Percentiles rank a stretch among this genome's conserved stretches.
phyloP scores from a whole-genome alignment of 1,140 invertebrate genomes.

The Lepidotrigona ventralis region DNA sequence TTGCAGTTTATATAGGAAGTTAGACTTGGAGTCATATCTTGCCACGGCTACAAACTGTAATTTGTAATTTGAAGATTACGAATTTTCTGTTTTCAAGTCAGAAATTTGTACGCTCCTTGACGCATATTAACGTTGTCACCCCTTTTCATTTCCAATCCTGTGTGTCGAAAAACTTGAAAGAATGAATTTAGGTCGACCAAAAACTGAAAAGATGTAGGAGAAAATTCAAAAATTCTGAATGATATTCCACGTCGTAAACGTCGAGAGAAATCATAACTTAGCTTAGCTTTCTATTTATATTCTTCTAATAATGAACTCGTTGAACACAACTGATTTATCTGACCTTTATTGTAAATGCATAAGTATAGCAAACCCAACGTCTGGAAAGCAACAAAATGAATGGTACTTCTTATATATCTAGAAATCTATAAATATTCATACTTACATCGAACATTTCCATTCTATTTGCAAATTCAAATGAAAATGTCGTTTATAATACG shows the following conservation, averaged over 20 bases:
- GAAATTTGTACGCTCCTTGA: neutral
- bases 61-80: too few relatives aligned
- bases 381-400: neutral
- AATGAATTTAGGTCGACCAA: too few relatives aligned
- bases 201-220: neutral
- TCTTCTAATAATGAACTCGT: neutral
- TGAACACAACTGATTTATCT: neutral
- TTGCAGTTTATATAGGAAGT: too few relatives aligned
- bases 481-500: neutral
- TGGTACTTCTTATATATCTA: neutral
- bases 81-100: neutral
- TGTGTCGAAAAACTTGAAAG: neutral
- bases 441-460: neutral
- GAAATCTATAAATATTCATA: neutral
- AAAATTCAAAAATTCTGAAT: neutral
- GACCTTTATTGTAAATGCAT: neutral
- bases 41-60: too few relatives aligned
- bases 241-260: neutral
- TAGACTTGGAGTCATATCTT: neutral
- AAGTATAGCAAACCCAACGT: neutral
- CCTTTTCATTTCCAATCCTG: neutral
- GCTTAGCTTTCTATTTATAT: slow-evolving; percentile 11
- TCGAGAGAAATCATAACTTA: neutral
- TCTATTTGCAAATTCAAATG: neutral
- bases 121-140: neutral